Evolutionary conservation across 1,140 invertebrate genomes (phyloP), one percentile per base, ranked within the genome.

Genomic region (Drosophila kohkoa): DNA sequence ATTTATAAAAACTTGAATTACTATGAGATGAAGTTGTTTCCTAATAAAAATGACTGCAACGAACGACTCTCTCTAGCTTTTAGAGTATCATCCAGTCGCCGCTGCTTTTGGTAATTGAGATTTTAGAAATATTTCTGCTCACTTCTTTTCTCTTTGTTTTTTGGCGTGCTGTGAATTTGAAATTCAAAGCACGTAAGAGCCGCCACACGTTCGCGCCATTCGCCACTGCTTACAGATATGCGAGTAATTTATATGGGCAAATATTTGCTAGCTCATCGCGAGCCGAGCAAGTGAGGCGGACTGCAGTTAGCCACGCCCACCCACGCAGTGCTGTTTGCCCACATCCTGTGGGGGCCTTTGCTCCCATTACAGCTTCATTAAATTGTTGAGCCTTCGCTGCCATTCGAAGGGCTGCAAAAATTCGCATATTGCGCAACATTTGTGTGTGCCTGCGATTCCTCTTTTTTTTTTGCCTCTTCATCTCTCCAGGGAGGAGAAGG

Each of bases 201-300:
- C 60, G 75, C 66, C 67, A 66, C 79, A 71, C 66, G 46, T 63
- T 45, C 64, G 60, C 71, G 67, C 69, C 63, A 71, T 71, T 52
- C 71, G 67, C 72, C 63, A 75, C 65, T 52, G 62, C 46, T 81
- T 35, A 20, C 65, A 86, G 79, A 77, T 79, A 87, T 88, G 79
- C 76, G 65, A 83, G 83, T 80, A 87, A 87, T 87, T 87, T 87
- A 88, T 82, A 88, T 87, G 73, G 77, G 73, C 67, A 87, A 88
- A 87, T 87, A 87, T 87, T 87, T 87, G 80, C 69, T 60, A 71
- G 72, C 65, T 66, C 85, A 51, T 60, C 15, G 28, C 32, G 32
- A 8, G 46, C 6, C 30, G 11, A n/a, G 28, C 51, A 28, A 28
- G 6, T 3, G 10, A 10, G 46, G 63, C 32, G 62, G 62, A 60